phyloP scores from a whole-genome alignment of 2,888 invertebrate species.

The Chamaedrilus cognettii region DNA sequence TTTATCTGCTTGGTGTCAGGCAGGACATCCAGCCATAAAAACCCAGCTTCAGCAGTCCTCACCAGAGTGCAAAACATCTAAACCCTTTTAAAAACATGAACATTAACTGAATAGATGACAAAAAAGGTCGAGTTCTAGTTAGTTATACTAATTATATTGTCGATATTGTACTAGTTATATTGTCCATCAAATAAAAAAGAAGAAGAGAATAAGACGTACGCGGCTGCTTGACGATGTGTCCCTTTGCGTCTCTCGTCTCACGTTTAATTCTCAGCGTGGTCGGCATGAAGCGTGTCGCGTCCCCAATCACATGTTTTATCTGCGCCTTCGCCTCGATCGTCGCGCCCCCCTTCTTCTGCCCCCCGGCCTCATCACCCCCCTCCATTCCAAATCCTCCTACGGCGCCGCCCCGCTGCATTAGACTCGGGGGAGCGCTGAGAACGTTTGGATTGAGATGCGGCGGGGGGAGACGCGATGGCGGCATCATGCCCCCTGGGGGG shows the following conservation, averaged over 20 bases:
- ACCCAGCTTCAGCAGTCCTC: too few relatives aligned
- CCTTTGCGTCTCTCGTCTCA: conserved; percentile 64
- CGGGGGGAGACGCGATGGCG: conserved; percentile 55
- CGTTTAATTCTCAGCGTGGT: conserved; percentile 89
- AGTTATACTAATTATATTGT: too few relatives aligned
- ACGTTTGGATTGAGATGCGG: conserved; percentile 67
- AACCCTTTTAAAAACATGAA: too few relatives aligned
- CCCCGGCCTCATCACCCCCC: background rate
- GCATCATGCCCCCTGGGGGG: conserved; percentile 40
- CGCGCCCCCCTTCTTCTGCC: conserved; percentile 52
- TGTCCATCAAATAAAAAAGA: background rate
- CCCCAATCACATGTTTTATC: conserved; percentile 69
- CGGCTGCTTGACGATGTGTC: conserved; percentile 35
- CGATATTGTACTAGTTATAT: too few relatives aligned
- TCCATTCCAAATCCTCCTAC: conserved; percentile 36
- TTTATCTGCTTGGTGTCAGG: too few relatives aligned
- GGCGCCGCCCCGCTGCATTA: conserved; percentile 68
- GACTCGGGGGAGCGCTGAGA: conserved; percentile 78
- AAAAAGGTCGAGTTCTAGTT: too few relatives aligned
- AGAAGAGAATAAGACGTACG: too few relatives aligned
- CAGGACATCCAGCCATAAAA: too few relatives aligned
- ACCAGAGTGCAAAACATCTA: too few relatives aligned
- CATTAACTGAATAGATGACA: too few relatives aligned
- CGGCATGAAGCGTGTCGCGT: conserved; percentile 94
- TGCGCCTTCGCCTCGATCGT: conserved; percentile 97